Base-by-base conservation (phyloP, 2,888 invertebrate genomes). In the Lepidochrysops patricia region DNA sequence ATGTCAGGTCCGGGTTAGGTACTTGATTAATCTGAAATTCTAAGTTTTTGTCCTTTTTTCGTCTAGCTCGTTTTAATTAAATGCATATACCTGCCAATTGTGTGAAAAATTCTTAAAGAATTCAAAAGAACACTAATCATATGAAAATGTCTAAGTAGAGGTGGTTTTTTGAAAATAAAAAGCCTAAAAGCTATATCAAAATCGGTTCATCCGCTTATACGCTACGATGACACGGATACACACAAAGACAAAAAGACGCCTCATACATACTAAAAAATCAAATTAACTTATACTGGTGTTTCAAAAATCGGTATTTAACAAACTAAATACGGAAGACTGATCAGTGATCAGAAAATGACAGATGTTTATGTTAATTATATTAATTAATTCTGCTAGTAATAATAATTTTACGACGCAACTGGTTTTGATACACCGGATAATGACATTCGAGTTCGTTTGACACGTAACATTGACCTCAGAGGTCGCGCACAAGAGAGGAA, bases 381-480 rank as follows among this genome's bases (percentile, higher is more conserved):
- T n/a, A 32, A 54, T 54, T 32, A 19, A 19, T 29, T 26, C 25
- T 54, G 15, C 27, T 27, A 15, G 7, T 37, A 37, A 43, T 57
- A 57, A 35, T 57, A 25, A 57, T 43, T 27, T 15, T 27, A 57
- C 12, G 15, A 5, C 4, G 27, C 35, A 66, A 66, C 66, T 43
- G 60, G 65, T 66, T 65, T 61, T 23, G 27, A 6, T 58, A 60
- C 35, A 15, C 60, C 63, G 67, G 64, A 58, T 66, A 67, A 64
- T 64, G 63, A 65, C 66, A 63, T 65, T 27, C 64, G 64, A n/a
- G n/a, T n/a, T n/a, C n/a, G n/a, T n/a, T n/a, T n/a, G n/a, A n/a
- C n/a, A 67, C 68, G 64, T 60, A 63, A 37, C 66, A 66, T 63
- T 67, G 66, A 68, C 66, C 67, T 67, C 60, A 57, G 60, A 27